A percentile compares a stretch with the other conserved stretches of the same genome.
phyloP scores from a whole-genome alignment of 2,113 vertebrate genomes.

The Megaceryle torquata region DNA sequence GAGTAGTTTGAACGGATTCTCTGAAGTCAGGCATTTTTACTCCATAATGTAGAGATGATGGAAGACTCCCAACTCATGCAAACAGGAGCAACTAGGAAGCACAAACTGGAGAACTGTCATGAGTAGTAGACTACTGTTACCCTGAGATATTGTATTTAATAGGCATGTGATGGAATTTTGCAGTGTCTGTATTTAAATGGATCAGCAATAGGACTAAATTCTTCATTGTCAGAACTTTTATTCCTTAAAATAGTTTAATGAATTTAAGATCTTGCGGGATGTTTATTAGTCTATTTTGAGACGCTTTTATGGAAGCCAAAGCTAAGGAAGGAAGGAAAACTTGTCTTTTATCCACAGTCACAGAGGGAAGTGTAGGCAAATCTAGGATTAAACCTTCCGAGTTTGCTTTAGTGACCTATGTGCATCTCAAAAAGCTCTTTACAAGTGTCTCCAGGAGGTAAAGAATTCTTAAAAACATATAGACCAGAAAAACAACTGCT shows the following conservation, averaged over 20 bases:
- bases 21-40: not conserved
- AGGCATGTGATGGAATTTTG: not conserved
- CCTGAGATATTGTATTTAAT: not conserved
- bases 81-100: not conserved
- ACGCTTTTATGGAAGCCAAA: not conserved
- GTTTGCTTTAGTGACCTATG: not conserved
- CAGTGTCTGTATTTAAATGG: not conserved
- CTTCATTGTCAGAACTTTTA: not conserved
- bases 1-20: not conserved
- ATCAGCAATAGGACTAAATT: not conserved
- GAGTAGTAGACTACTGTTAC: not conserved
- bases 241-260: not conserved
- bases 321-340: not conserved
- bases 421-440: not conserved
- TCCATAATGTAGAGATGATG: not conserved
- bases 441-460: not conserved
- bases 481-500: not conserved
- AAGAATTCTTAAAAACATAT: not conserved
- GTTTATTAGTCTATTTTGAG: not conserved
- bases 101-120: not conserved
- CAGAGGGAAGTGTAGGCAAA: not conserved
- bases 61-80: not conserved
- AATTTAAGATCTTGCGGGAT: not conserved
- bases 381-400: not conserved
- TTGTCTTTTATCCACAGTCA: not conserved